Evolutionary conservation across 2,797 vertebrate genomes (phyloP).

Genomic region (Champsocephalus esox): DNA sequence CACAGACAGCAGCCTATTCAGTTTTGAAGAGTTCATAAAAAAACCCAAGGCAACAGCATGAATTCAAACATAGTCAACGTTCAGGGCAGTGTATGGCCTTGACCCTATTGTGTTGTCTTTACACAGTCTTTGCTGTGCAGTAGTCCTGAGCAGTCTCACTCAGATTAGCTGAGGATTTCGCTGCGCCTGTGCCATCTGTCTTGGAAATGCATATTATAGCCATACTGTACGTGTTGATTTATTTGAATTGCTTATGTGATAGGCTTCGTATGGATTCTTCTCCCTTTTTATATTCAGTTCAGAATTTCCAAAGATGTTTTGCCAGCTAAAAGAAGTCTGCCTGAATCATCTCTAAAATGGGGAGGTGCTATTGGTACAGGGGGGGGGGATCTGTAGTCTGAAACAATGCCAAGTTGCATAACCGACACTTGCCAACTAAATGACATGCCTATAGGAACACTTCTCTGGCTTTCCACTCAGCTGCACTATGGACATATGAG

Average conservation of each 20-base stretch:
- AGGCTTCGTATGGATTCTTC: slow-evolving; percentile 14
- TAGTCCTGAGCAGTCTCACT: slow-evolving; percentile 55
- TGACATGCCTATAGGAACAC: slow-evolving; percentile 27
- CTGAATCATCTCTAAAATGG: slow-evolving; percentile 4
- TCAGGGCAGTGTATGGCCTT: slow-evolving; percentile 9
- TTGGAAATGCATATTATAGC: slow-evolving; percentile 49
- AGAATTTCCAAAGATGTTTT: slow-evolving; percentile 19
- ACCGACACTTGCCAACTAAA: slow-evolving; percentile 30
- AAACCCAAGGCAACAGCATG: neutral
- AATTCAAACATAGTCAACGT: slow-evolving; percentile 10
- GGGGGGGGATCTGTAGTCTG: slow-evolving; percentile 18
- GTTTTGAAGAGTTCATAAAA: neutral
- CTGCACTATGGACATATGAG: slow-evolving; percentile 8
- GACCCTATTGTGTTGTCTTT: slow-evolving; percentile 42
- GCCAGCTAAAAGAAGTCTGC: slow-evolving; percentile 13
- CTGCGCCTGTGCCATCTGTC: slow-evolving; percentile 74
- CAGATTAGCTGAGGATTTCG: slow-evolving; percentile 78
- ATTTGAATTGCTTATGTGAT: slow-evolving; percentile 10
- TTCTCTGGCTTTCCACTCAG: slow-evolving; percentile 33
- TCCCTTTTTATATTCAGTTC: slow-evolving; percentile 1
- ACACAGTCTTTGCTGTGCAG: slow-evolving; percentile 44
- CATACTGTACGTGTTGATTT: slow-evolving; percentile 22
- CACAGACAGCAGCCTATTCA: neutral
- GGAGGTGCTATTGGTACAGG: neutral
- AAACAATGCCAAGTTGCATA: slow-evolving; percentile 45